Evolutionary conservation across 2,888 invertebrate genomes (phyloP).

Genomic region (Scrobipalpa atriplicella): DNA sequence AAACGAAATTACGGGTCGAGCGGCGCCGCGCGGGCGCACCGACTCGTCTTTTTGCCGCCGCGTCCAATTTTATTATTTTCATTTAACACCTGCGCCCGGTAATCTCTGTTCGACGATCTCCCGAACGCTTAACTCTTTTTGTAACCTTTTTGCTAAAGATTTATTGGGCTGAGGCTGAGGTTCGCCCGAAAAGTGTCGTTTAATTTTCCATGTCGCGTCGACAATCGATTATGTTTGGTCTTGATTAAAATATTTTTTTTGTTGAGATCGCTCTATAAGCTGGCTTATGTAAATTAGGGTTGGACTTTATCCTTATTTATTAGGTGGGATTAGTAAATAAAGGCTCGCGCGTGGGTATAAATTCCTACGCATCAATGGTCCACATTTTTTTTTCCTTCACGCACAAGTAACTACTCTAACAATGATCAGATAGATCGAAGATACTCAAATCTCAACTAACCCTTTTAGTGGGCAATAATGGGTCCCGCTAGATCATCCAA

Average conservation of each 20-base stretch:
- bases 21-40: slow-evolving; percentile 77
- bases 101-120: slow-evolving; percentile 81
- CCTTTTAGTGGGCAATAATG: slow-evolving; percentile 12
- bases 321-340: slow-evolving; percentile 19
- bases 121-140: slow-evolving; percentile 82
- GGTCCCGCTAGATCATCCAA: slow-evolving; percentile 8
- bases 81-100: slow-evolving; percentile 81
- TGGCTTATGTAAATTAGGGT: slow-evolving; percentile 15
- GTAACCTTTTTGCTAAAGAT: slow-evolving; percentile 69
- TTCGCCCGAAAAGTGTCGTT: slow-evolving; percentile 77
- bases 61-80: slow-evolving; percentile 80
- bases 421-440: slow-evolving; percentile 1
- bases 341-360: background rate
- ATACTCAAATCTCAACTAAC: background rate
- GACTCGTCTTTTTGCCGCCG: slow-evolving; percentile 70
- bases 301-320: slow-evolving; percentile 16
- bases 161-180: slow-evolving; percentile 68
- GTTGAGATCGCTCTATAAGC: slow-evolving; percentile 17
- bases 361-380: background rate
- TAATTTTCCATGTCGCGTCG: slow-evolving; percentile 72
- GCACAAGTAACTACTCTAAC: background rate
- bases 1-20: slow-evolving; percentile 60
- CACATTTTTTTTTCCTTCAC: background rate
- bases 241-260: slow-evolving; percentile 56
- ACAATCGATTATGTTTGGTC: slow-evolving; percentile 73